A percentile compares a stretch with the other conserved stretches of the same genome.
Evolutionary conservation across 92 coral and sea anemone genomes (phyloP).

Genomic region (Chrysogorgia sp.): DNA sequence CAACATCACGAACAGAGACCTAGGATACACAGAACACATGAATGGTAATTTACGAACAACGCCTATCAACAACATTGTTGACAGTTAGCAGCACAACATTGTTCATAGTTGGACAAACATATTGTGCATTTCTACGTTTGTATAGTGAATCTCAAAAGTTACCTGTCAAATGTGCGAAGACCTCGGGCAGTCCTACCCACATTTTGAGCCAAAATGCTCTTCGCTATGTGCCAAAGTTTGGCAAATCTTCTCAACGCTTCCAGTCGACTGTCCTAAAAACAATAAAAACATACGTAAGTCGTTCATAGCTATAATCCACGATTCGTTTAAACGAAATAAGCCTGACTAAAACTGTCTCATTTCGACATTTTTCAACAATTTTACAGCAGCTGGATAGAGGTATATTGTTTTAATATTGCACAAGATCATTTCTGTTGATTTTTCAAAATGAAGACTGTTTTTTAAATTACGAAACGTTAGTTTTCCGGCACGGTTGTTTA

Average conservation of each 20-base stretch:
- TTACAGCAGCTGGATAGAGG: background rate
- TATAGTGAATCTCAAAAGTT: background rate
- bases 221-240: conserved; percentile 93
- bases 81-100: background rate
- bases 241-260: conserved; percentile 91
- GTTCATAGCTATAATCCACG: no score
- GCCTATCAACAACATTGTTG: background rate
- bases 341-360: no score
- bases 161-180: conserved; percentile 95
- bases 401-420: background rate
- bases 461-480: background rate
- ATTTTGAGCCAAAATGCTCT: conserved; percentile 84
- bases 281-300: no score
- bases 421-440: background rate
- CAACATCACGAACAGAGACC: conserved; percentile 92
- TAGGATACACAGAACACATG: conserved; percentile 13
- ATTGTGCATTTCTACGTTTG: background rate
- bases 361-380: no score
- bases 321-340: no score
- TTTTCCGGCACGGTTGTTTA: conserved; percentile 13
- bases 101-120: background rate
- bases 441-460: background rate
- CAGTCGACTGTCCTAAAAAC: conserved; percentile 70
- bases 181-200: conserved; percentile 83
- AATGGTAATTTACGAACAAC: background rate